Conservation (phyloP, 2,797 vertebrate species). For the Macropodus opercularis region DNA sequence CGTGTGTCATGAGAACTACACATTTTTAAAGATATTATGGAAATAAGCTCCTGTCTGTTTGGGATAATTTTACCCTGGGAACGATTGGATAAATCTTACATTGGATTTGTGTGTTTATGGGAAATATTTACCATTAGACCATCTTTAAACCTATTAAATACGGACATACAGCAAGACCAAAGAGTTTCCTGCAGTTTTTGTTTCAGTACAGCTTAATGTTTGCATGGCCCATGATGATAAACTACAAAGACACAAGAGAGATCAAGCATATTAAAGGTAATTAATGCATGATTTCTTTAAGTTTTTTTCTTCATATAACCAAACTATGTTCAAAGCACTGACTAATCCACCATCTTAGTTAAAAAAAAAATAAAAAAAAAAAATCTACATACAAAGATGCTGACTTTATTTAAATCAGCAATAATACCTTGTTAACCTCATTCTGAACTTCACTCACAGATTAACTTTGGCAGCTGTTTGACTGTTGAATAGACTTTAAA, state of each 20-base stretch:
- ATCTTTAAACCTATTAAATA: conserved; percentile 5
- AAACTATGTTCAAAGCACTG: neutral
- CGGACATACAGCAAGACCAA: neutral
- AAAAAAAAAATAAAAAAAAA: conserved; percentile 13
- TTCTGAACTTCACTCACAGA: conserved; percentile 68
- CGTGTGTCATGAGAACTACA: neutral
- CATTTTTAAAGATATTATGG: neutral
- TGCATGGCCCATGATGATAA: conserved; percentile 1
- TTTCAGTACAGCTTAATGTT: neutral
- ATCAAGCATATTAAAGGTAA: neutral
- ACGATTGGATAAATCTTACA: neutral
- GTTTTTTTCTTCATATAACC: conserved; percentile 8
- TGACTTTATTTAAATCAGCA: conserved; percentile 21
- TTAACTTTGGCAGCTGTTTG: conserved; percentile 55
- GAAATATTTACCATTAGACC: neutral
- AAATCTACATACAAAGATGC: neutral
- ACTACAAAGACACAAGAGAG: neutral
- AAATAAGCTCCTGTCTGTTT: neutral
- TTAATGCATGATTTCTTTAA: neutral
- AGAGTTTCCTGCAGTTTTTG: no score
- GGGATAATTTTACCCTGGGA: neutral
- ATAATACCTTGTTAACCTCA: conserved; percentile 38
- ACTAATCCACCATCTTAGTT: neutral
- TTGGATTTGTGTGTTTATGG: neutral
- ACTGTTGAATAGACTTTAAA: conserved; percentile 66